Evolutionary conservation across 2,797 vertebrate genomes (phyloP).

Genomic region (Syndactyla subalaris): DNA sequence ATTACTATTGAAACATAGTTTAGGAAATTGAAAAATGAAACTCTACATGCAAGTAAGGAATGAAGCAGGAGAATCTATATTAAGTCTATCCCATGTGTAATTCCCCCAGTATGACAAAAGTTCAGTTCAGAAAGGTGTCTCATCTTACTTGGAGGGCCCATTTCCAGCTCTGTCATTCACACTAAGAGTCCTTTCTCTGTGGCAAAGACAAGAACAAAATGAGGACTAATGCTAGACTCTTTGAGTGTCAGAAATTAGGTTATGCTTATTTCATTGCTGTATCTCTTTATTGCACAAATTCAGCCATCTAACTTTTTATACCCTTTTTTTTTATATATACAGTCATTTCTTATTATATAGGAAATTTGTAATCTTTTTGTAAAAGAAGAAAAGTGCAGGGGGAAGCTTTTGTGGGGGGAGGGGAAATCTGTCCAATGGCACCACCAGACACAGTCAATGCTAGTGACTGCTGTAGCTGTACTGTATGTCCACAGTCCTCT

Average conservation of each 20-base stretch:
- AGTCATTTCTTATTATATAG: neutral
- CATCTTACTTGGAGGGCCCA: neutral
- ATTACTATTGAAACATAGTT: constrained; percentile 32
- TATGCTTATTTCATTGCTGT: neutral
- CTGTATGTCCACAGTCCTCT: neutral
- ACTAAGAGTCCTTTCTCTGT: neutral
- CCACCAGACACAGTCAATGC: neutral
- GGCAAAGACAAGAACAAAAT: neutral
- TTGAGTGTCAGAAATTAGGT: neutral
- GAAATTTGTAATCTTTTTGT: neutral
- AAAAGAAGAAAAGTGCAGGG: neutral
- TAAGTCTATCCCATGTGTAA: neutral
- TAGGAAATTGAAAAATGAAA: neutral
- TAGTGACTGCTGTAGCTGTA: neutral
- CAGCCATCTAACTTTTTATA: neutral
- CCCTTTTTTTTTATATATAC: neutral
- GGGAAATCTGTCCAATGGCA: neutral
- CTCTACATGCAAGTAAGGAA: neutral
- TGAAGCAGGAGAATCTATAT: neutral
- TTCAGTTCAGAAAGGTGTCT: neutral
- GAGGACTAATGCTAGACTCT: neutral
- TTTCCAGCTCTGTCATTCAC: neutral
- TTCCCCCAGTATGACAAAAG: neutral
- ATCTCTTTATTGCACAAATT: neutral
- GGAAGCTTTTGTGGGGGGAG: neutral